These are phyloP conservation scores for Theristicus caerulescens DNA, from an alignment of 2,113 vertebrate genomes.

Conservation along the genomic window DNA sequence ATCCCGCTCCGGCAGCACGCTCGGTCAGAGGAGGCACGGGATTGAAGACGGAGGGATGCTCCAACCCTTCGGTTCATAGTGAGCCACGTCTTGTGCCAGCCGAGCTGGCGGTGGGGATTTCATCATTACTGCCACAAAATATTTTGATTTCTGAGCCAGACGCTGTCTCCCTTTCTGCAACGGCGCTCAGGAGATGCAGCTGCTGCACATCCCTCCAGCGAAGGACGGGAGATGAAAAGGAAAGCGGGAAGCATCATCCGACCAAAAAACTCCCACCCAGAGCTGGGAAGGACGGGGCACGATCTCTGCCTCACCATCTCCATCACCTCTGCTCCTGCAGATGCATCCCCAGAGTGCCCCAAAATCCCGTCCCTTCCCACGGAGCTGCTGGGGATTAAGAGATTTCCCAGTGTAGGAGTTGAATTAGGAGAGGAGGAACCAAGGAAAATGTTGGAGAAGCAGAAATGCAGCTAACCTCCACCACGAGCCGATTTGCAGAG, in stretches of 20 bases:
- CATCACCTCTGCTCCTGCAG: not conserved
- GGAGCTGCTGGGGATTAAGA: not conserved
- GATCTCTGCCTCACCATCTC: fast-evolving
- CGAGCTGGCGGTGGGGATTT: not conserved
- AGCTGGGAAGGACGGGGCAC: not conserved
- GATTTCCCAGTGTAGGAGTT: not conserved
- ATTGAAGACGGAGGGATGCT: not conserved
- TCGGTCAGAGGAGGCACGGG: fast-evolving
- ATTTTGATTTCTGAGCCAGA: not conserved
- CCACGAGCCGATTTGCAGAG: fast-evolving
- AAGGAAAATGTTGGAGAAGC: not conserved
- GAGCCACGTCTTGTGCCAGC: not conserved
- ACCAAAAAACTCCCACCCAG: not conserved
- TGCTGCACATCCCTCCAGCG: not conserved
- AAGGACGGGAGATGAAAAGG: not conserved
- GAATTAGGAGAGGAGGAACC: not conserved
- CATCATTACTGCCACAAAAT: not conserved
- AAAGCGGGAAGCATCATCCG: not conserved
- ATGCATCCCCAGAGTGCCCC: no score
- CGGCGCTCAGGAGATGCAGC: not conserved
- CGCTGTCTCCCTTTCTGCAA: not conserved
- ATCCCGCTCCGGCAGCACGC: fast-evolving
- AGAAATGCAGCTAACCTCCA: not conserved
- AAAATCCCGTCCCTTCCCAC: not conserved
- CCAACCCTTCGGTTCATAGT: not conserved